Base-by-base conservation (phyloP, 2,888 invertebrate species). In the Noctua janthina region DNA sequence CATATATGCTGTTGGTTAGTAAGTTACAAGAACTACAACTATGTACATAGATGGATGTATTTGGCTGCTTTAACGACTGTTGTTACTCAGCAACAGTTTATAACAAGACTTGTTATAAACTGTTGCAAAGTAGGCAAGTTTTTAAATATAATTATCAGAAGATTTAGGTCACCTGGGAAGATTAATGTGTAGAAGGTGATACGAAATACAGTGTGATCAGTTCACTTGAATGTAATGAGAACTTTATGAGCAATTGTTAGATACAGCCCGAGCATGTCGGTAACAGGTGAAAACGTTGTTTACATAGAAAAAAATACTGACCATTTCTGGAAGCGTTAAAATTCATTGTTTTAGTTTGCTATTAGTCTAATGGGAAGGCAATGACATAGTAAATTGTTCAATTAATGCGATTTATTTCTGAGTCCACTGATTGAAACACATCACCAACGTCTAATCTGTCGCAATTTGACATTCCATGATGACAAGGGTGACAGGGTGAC, bases 321-420 rank as follows among this genome's bases (percentile, higher is more conserved):
- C 97, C 97, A 82, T 97, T 97, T 91, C 97, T 95, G 81, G 97
- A 96, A 91, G 97, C 96, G 88, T 97, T 97, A 84, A 96, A 97
- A 93, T 97, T 97, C 96, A 97, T 97, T 80, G 86, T 93, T 77
- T 72, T 80, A 66, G 29, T 76, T 74, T 81, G 82, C 74, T 89
- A 78, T 86, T 86, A 81, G 73, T 75, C 89, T 92, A 94, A 82
- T 82, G 83, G 77, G 79, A 91, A 87, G 78, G 84, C 82, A 91
- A 87, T 88, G 88, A 90, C 96, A 95, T 96, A 92, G 83, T 95
- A 92, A 91, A 89, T 89, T 87, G 78, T 87, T 88, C 89, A 91
- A 91, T 89, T 92, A 91, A 79, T 75, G 89, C 83, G 88, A 91
- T 92, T 92, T 90, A 78, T 91, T 90, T 88, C 89, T 83, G 84